phyloP scores from a whole-genome alignment of 2,888 invertebrate species.

The Chymomyza caudatula region DNA sequence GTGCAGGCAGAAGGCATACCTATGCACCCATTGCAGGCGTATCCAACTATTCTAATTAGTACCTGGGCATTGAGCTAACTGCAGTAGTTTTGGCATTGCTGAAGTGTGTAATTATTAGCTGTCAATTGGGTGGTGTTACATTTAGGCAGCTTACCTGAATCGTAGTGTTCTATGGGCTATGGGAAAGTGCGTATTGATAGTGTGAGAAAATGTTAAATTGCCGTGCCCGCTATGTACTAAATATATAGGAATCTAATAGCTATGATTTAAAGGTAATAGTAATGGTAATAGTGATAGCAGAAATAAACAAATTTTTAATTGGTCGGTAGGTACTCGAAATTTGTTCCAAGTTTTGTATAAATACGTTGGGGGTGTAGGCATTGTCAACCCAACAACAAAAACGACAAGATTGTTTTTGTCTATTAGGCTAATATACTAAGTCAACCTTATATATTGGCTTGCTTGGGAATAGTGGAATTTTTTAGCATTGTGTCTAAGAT shows the following conservation, averaged over 20 bases:
- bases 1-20: constrained; percentile 23
- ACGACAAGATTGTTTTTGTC: no score
- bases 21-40: constrained; percentile 45
- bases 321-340: no score
- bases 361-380: no score
- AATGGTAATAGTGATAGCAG: no score
- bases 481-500: no score
- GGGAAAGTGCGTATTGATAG: constrained; percentile 23
- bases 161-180: constrained; percentile 12
- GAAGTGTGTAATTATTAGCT: constrained; percentile 63
- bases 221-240: not conserved
- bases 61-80: constrained; percentile 23
- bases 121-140: constrained; percentile 62
- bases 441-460: no score
- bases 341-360: no score
- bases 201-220: constrained; percentile 33
- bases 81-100: constrained; percentile 13
- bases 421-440: no score
- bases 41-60: constrained; percentile 24
- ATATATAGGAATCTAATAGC: constrained; percentile 1
- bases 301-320: no score
- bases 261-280: no score
- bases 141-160: constrained; percentile 39
- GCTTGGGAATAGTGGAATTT: no score
- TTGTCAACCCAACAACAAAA: no score